Base-by-base conservation (phyloP, 2,888 invertebrate species). In the Polyploca ridens region DNA sequence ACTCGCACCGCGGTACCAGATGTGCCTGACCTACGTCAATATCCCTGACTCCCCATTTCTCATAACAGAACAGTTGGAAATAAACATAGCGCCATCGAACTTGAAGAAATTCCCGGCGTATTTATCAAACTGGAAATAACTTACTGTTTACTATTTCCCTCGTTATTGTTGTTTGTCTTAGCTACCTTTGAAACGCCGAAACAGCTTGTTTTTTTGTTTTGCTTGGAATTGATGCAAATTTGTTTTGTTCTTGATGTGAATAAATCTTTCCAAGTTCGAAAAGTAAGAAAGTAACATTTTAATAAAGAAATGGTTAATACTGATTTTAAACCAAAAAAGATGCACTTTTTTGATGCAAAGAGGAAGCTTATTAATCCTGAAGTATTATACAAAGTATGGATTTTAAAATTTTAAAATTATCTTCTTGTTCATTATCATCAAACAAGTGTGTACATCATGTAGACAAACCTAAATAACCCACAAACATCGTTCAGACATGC, bases 1-100 rank as follows among this genome's bases (percentile, higher is more conserved):
- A 72, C 68, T 66, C 67, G 67, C 67, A 69, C 68, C 16, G 19
- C 54, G 7, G 54, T 19, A 54, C 87, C 90, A 90, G 89, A 90
- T 90, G 90, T 76, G 79, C 84, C 75, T 85, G 90, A 90, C 90
- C 89, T 90, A 86, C 89, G 83, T 79, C 87, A 89, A 89, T 82
- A 81, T 77, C 63, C 68, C 70, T 68, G 62, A 63, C 68, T 68
- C 71, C 69, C 67, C 77, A 79, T 76, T 76, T 73, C 77, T 81
- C 79, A 77, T 81, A 82, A 82, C 74, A 57, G 61, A 54, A 54
- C 54, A 19, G 16, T 54, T 54, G 41, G 41, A 61, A 41, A 41
- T 61, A 61, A 78, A 75, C 75, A 58, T 69, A 68, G 68, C 67
- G 66, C 66, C 70, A 66, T 59, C 64, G 66, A 60, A 61, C 66